A percentile compares a stretch with the other conserved stretches of the same genome.
Evolutionary conservation across 2,113 vertebrate genomes (phyloP).

Genomic region (Martes martes): DNA sequence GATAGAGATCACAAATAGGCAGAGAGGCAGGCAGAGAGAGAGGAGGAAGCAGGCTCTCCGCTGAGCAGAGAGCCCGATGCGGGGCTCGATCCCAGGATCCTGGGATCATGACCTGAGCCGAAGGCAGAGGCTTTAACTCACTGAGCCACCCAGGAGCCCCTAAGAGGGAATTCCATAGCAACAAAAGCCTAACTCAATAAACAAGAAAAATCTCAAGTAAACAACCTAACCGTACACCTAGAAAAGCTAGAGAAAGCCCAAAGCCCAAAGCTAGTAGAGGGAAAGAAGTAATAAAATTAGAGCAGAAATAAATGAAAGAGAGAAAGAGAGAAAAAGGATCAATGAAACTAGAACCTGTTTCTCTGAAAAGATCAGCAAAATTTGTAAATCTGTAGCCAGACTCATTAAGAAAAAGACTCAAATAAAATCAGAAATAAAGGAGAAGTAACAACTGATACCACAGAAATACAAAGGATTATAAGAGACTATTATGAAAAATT

Average conservation of each 20-base stretch:
- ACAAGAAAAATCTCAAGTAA: background rate
- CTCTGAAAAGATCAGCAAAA: background rate
- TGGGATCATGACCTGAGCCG: too few relatives aligned
- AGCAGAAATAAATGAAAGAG: background rate
- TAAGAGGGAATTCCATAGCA: background rate
- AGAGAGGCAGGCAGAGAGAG: too few relatives aligned
- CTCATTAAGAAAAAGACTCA: background rate
- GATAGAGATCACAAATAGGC: too few relatives aligned
- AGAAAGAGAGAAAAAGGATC: background rate
- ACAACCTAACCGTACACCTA: background rate
- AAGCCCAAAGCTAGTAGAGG: background rate
- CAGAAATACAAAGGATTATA: background rate
- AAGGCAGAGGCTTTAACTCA: too few relatives aligned
- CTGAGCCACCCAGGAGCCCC: background rate
- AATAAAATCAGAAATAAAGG: background rate
- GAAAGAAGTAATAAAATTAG: background rate
- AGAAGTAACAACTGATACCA: background rate
- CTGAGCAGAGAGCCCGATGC: too few relatives aligned
- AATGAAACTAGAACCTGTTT: background rate
- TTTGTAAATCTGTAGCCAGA: background rate
- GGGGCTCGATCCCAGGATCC: too few relatives aligned
- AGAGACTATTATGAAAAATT: background rate
- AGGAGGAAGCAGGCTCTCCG: too few relatives aligned
- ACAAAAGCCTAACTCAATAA: background rate
- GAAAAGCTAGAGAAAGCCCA: background rate